Evolutionary conservation across 2,888 invertebrate genomes (phyloP), one percentile per base, ranked within the genome.

Genomic region (Spodoptera littoralis): DNA sequence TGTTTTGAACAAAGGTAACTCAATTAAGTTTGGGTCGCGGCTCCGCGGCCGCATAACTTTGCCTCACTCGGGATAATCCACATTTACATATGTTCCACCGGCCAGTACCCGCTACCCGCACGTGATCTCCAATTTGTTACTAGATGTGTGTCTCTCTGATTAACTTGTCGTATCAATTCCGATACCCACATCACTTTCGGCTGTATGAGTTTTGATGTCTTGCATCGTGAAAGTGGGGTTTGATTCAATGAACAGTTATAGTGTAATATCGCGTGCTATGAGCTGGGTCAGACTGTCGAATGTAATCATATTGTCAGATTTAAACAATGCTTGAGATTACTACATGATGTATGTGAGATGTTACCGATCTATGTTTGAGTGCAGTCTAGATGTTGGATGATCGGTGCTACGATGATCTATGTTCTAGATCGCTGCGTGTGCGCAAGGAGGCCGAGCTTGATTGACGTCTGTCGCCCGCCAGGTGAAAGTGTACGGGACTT

Each of bases 401-500:
- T 8, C 56, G 67, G 50, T 11, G 6, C n/a, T 36, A 49, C 18
- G 24, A 12, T 9, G 48, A 54, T 52, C 43, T 57, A 43, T 58
- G 67, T 52, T 63, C 63, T 66, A 73, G 65, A 61, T 70, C 47
- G 57, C 46, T 42, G 71, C 61, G 61, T 57, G 59, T 24, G 70
- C 70, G 65, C 69, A 74, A 65, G 44, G 63, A 70, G 77, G 77
- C 64, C 72, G 67, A 55, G 60, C 42, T 50, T 82, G 79, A 83
- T 78, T 79, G 84, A 82, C 80, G 70, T 61, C 53, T 75, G 75
- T 55, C 70, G 59, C 46, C 46, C 65, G 71, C 79, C 56, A 65
- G 83, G 86, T 84, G 88, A 87, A 87, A 87, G 88, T 86, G 77
- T 82, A 86, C 87, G 87, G 85, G 82, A 84, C 86, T 85, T 84